Evolutionary conservation across 2,888 invertebrate genomes (phyloP), one percentile per base, ranked within the genome.

Genomic region (Ganaspis brasiliensis): DNA sequence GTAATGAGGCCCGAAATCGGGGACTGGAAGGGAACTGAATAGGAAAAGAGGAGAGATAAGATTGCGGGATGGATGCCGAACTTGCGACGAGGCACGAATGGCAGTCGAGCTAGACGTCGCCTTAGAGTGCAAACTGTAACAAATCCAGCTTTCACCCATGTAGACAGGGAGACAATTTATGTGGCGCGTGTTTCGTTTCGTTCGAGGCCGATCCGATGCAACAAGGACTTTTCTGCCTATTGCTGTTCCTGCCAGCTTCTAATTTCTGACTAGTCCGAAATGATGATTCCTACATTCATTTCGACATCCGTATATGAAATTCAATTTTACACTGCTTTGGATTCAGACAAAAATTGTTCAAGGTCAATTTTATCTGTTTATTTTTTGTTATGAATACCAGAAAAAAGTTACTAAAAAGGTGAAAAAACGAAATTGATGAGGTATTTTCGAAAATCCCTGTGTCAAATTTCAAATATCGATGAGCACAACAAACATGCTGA

Each of bases 141-240:
- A 91, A 91, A 91, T 91, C 91, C 91, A 91, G 90, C 91, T 91
- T 91, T 91, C 90, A 91, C 89, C 87, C 88, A 86, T 85, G 85
- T 85, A 88, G 91, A 90, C 90, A 90, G 88, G 85, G 86, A 87
- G 90, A 91, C 89, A 90, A 91, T 91, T 91, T 91, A 91, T 91
- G 90, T 90, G 90, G 88, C 90, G 89, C 89, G 88, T 87, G 87
- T 89, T 89, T 89, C 88, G 87, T 88, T 88, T 87, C 85, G 87
- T 89, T 89, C 84, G 85, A 83, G 84, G 81, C 84, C 82, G 80
- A 82, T 73, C 75, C 75, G 77, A 77, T 81, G 83, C 86, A 85
- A 87, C 86, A 84, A 87, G 87, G 84, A 87, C 83, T 85, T 81
- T 74, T 79, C 78, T 79, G 61, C 12, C 70, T 74, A 79, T 63